Evolutionary conservation across 2,113 vertebrate genomes (phyloP), one percentile per base, ranked within the genome.

Genomic region (Entomyzon cyanotis): DNA sequence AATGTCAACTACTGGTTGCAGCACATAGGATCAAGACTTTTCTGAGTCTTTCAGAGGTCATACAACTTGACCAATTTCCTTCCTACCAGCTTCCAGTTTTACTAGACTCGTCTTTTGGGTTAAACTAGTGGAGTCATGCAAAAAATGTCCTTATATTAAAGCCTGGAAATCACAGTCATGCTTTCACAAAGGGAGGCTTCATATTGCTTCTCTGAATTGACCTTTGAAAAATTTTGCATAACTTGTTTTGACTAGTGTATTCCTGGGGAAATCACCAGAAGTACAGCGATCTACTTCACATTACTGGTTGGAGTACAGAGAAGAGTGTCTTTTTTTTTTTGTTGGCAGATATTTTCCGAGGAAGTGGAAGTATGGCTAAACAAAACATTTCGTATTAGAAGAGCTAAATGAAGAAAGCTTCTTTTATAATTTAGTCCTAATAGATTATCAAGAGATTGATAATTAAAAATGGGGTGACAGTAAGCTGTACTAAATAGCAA

Each of bases 271-370:
- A 28, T 49, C 69, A 65, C 11, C 12, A 91, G 62, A 87, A 69
- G 7, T 17, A 58, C 19, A 75, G 9, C 0, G 0, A 18, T 53
- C 19, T 75, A 6, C 17, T 75, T 85, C 3, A 0, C 62, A 28
- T 69, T 87, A 49, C 28, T 59, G 24, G 3, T 15, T 78, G 42
- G 15, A 65, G 58, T 5, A 73, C 15, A 49, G 33, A 33, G 1
- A 44, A 42, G 41, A 84, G 4, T 65, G 39, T 27, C 14, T 5
- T 35, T 41, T 85, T 41, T 85, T 58, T 89, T 42, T n/a, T 49
- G 11, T 47, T 88, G 16, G 28, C 67, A 68, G 33, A 7, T 83
- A 37, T 46, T 68, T 68, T 69, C 50, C 31, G 24, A 87, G 55
- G 50, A 62, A 46, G 41, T 47, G 37, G 27, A 49, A 83, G 6